Evolutionary conservation across 1,140 invertebrate species (phyloP).

Genomic region (Drosophila grimshawi): DNA sequence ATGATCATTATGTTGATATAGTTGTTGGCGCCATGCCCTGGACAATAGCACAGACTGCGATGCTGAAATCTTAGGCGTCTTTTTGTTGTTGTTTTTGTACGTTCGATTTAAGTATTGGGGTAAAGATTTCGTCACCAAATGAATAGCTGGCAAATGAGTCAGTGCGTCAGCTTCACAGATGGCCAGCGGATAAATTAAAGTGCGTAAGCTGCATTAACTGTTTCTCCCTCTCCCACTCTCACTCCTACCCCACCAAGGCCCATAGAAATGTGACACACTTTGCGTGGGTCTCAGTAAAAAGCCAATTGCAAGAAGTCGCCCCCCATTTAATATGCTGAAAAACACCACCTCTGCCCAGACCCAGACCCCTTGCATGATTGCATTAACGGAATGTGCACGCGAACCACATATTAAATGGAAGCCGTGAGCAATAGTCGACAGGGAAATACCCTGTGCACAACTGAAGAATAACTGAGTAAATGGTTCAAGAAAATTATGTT

Average conservation of each 20-base stretch:
- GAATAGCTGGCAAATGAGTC: constrained; percentile 11
- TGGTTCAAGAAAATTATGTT: no score
- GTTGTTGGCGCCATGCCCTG: constrained; percentile 1
- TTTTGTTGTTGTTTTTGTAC: not conserved
- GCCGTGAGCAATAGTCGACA: not conserved
- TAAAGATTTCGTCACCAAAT: constrained; percentile 22
- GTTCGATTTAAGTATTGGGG: not conserved
- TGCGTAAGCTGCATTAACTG: constrained; percentile 15
- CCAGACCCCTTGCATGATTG: not conserved
- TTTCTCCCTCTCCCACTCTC: not conserved
- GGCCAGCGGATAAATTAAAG: constrained; percentile 37
- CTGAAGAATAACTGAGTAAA: no score
- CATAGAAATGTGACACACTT: constrained; percentile 30
- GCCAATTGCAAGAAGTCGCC: constrained; percentile 16
- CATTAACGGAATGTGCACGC: not conserved
- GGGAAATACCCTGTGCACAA: not conserved
- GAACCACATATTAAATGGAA: not conserved
- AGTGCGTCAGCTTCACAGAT: constrained; percentile 32
- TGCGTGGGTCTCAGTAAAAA: constrained; percentile 23
- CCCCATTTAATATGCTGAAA: not conserved
- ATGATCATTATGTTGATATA: constrained; percentile 1
- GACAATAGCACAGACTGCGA: constrained; percentile 1
- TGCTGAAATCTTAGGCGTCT: constrained; percentile 12
- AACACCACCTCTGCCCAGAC: not conserved
- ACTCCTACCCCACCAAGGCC: not conserved